A percentile compares a stretch with the other conserved stretches of the same genome.
These are phyloP conservation scores for Oreochromis tanganicae DNA, from an alignment of 2,113 vertebrate genomes.

Conservation along the genomic window DNA sequence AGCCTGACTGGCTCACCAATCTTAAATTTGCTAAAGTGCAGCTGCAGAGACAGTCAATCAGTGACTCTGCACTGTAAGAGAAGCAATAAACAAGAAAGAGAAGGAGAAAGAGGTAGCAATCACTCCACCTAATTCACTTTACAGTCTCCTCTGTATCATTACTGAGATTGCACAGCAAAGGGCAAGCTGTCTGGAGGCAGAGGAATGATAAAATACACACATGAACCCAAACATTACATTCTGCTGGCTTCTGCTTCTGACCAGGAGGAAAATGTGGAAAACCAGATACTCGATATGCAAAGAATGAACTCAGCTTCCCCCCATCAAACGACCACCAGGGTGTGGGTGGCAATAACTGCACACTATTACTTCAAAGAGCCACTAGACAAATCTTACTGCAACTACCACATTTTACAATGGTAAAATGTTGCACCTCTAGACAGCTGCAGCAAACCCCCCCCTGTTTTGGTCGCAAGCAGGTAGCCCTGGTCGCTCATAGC, in stretches of 20 bases:
- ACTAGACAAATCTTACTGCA: not conserved
- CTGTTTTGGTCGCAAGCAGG: not conserved
- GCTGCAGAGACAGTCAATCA: conserved; percentile 16
- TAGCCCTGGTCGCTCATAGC: not conserved
- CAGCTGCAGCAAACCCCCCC: not conserved
- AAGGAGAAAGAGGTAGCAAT: not conserved
- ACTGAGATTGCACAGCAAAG: conserved; percentile 50
- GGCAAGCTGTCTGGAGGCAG: not conserved
- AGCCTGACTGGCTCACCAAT: not conserved
- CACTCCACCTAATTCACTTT: conserved; percentile 48
- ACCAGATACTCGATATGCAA: not conserved
- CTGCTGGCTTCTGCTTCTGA: not conserved
- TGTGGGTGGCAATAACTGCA: not conserved
- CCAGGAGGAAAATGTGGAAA: not conserved
- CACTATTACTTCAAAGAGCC: not conserved
- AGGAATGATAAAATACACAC: conserved; percentile 1
- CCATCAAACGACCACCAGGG: not conserved
- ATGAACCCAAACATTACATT: not conserved
- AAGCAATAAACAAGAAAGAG: conserved; percentile 13
- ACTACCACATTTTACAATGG: not conserved
- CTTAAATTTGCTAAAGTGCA: conserved; percentile 25
- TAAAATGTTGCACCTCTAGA: not conserved
- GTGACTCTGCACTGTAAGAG: conserved; percentile 1
- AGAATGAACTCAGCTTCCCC: not conserved
- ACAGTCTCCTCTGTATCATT: conserved; percentile 47